These are phyloP conservation scores for Simalia tracyae DNA, from an alignment of 2,797 vertebrate species.

Conservation along the genomic window DNA sequence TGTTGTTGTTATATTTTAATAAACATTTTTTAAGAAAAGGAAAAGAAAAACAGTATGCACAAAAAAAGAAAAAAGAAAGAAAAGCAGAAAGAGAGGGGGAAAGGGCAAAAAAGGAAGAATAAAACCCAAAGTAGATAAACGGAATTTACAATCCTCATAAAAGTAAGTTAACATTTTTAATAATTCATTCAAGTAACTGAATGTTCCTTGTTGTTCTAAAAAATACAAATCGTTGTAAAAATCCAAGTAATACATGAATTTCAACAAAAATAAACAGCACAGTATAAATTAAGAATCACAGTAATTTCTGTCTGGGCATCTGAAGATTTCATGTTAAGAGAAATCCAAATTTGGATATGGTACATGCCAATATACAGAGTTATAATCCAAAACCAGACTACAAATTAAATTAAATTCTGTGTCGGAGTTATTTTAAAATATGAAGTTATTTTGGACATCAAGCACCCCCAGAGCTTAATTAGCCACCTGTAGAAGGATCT, in stretches of 20 bases:
- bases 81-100: neutral
- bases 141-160: neutral
- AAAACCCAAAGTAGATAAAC: neutral
- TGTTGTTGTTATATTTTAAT: neutral
- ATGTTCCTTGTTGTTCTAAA: neutral
- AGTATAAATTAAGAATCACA: neutral
- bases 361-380: neutral
- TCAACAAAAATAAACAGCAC: neutral
- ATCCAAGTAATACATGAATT: neutral
- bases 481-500: neutral
- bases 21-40: neutral
- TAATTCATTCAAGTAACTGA: neutral
- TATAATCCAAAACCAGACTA: neutral
- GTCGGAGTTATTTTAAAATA: neutral
- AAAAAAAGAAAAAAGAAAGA: neutral
- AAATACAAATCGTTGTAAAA: neutral
- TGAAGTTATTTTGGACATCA: neutral
- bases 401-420: neutral
- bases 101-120: neutral
- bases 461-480: neutral
- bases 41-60: neutral
- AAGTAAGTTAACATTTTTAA: neutral
- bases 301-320: neutral
- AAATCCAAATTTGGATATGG: neutral
- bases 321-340: neutral